These are phyloP conservation scores for Cremastinae sp. DNA, from an alignment of 2,888 invertebrate species.

Conservation along the genomic window DNA sequence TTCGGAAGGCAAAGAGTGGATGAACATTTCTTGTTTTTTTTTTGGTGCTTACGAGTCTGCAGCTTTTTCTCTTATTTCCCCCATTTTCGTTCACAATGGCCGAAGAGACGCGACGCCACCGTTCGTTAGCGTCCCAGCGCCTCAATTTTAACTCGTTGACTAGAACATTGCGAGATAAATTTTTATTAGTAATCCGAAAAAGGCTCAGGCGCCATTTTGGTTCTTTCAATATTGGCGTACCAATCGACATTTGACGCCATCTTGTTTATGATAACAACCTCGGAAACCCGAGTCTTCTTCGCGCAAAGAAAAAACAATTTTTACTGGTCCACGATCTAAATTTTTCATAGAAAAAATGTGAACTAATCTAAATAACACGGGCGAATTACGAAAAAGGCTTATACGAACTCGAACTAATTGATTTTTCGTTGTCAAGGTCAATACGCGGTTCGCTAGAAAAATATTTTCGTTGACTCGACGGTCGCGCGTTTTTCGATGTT, in stretches of 20 bases:
- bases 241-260: too few species aligned
- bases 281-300: too few species aligned
- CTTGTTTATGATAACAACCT: too few species aligned
- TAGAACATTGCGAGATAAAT: too few species aligned
- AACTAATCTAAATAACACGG: slow-evolving; percentile 29
- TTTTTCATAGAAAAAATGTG: slow-evolving; percentile 22
- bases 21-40: too few species aligned
- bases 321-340: background rate
- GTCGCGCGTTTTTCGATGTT: slow-evolving; percentile 69
- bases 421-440: slow-evolving; percentile 69
- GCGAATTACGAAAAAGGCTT: slow-evolving; percentile 26
- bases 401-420: slow-evolving; percentile 7
- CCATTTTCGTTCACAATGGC: slow-evolving; percentile 18
- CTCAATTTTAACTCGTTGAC: too few species aligned
- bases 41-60: slow-evolving; percentile 62
- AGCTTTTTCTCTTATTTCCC: slow-evolving; percentile 23
- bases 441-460: slow-evolving; percentile 57
- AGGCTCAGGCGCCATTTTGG: too few species aligned
- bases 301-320: too few species aligned
- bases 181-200: too few species aligned
- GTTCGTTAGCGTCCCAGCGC: slow-evolving; percentile 38
- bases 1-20: slow-evolving; percentile 76
- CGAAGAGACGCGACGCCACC: background rate
- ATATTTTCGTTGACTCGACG: slow-evolving; percentile 70
- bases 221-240: too few species aligned